Evolutionary conservation across 1,140 invertebrate species (phyloP).

Genomic region (Aphaenogaster ashmeadi): DNA sequence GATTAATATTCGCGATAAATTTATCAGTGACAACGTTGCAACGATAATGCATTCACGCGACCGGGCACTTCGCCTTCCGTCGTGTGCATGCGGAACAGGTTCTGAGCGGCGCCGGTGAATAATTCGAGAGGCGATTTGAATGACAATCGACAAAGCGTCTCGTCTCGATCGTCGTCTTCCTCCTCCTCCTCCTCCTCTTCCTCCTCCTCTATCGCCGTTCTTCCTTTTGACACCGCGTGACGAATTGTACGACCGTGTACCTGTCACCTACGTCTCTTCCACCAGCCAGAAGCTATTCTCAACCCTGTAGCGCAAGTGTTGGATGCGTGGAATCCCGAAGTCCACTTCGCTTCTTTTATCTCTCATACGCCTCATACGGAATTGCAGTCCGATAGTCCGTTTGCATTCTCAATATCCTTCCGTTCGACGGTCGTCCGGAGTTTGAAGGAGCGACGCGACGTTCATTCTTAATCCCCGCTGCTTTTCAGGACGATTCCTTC

Average conservation of each 20-base stretch:
- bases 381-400: not conserved
- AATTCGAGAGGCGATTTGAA: conserved; percentile 70
- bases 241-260: conserved; percentile 27
- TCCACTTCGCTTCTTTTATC: not conserved
- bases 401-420: not conserved
- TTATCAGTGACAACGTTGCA: conserved; percentile 56
- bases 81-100: conserved; percentile 46
- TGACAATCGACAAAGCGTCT: conserved; percentile 64
- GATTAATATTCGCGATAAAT: conserved; percentile 67
- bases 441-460: not conserved
- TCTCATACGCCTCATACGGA: not conserved
- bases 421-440: not conserved
- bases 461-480: not conserved
- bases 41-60: conserved; percentile 69
- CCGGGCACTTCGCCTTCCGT: conserved; percentile 34
- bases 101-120: conserved; percentile 66
- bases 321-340: not conserved
- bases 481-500: not conserved
- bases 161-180: conserved; percentile 57
- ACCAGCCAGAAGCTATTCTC: conserved; percentile 14
- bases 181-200: not conserved
- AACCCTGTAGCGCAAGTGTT: not conserved
- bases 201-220: not conserved
- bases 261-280: conserved; percentile 23
- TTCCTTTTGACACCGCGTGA: conserved; percentile 44